Conservation (phyloP, 2,797 vertebrate genomes). For the Etheostoma nigrum region DNA sequence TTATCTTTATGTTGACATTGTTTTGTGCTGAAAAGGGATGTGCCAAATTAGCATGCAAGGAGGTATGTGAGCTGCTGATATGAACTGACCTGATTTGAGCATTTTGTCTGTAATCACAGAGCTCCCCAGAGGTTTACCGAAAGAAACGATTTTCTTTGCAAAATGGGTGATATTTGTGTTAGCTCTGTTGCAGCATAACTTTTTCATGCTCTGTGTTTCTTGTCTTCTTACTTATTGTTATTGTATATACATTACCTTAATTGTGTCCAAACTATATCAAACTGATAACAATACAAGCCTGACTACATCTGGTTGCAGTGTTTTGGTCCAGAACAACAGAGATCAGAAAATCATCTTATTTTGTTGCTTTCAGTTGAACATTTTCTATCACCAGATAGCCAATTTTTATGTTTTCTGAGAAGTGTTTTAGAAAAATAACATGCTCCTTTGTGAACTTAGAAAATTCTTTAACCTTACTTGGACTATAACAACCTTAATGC, state of each 20-base stretch:
- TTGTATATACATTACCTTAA: conserved; percentile 24
- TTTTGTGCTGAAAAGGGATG: conserved; percentile 58
- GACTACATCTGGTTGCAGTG: background rate
- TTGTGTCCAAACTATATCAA: conserved; percentile 24
- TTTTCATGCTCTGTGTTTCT: conserved; percentile 24
- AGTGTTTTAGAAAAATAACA: background rate
- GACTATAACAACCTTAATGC: conserved; percentile 3
- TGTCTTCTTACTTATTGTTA: conserved; percentile 6
- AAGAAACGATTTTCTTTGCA: conserved; percentile 55
- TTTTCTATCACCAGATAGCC: background rate
- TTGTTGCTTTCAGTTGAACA: background rate
- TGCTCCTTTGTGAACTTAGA: conserved; percentile 12
- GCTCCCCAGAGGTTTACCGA: conserved; percentile 55
- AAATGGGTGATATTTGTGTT: conserved; percentile 49
- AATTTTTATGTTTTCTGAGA: background rate
- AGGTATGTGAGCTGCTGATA: conserved; percentile 69
- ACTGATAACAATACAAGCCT: conserved; percentile 3
- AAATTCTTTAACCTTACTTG: conserved; percentile 3
- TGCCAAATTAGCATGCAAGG: conserved; percentile 62
- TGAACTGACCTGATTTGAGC: conserved; percentile 78
- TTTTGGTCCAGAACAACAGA: conserved; percentile 30
- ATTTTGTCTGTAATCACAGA: conserved; percentile 68
- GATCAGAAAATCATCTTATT: background rate
- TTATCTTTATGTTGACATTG: conserved; percentile 63
- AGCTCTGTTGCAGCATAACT: conserved; percentile 10